Percentiles rank a stretch among this genome's conserved stretches.
These are phyloP conservation scores for Brachypteracias leptosomus DNA, from an alignment of 2,113 vertebrate species.

Conservation along the genomic window DNA sequence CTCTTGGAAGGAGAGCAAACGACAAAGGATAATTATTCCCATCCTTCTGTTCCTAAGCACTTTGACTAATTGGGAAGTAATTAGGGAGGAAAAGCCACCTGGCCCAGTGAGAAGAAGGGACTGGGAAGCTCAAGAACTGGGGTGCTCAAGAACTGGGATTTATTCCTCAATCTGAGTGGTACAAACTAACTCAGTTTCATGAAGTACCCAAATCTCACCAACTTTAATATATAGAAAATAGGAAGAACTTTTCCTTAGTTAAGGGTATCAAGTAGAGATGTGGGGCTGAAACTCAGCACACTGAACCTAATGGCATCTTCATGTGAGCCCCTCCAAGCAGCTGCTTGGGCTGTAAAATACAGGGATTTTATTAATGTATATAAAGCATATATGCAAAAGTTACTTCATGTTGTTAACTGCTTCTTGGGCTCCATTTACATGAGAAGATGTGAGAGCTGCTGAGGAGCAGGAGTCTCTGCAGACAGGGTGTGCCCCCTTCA, in stretches of 20 bases:
- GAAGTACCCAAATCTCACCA: background rate
- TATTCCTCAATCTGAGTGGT: background rate
- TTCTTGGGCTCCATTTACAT: background rate
- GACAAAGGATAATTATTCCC: background rate
- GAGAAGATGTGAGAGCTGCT: background rate
- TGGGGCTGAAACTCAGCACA: background rate
- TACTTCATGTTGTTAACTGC: background rate
- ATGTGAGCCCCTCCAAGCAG: background rate
- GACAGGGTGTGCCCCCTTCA: background rate
- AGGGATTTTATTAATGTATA: accelerated
- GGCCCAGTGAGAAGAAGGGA: background rate
- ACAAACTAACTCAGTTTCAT: background rate
- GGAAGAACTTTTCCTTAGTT: background rate
- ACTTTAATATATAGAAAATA: background rate
- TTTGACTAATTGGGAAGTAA: background rate
- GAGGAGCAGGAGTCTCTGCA: background rate
- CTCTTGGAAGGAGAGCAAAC: background rate
- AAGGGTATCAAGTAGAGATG: background rate
- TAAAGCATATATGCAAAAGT: background rate
- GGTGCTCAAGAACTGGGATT: no score
- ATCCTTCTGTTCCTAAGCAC: background rate
- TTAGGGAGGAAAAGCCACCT: background rate
- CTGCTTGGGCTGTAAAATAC: background rate
- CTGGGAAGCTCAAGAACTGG: background rate
- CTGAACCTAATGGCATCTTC: background rate